phyloP scores from a whole-genome alignment of 1,140 invertebrate genomes.

The Leptestheria dahalacensis region DNA sequence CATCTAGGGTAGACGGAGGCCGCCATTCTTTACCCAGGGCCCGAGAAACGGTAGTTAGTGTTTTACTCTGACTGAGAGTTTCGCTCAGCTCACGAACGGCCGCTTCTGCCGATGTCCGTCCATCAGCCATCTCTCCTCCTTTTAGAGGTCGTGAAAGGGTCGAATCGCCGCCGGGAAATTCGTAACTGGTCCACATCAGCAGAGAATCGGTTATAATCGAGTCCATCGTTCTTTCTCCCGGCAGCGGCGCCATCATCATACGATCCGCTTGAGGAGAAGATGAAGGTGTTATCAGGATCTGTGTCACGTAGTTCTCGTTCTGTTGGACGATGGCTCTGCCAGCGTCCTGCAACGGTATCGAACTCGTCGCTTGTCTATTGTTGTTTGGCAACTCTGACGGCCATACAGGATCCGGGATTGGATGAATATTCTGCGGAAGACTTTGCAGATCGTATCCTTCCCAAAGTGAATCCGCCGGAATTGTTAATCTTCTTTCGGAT shows the following conservation, averaged over 20 bases:
- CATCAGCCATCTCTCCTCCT: background rate
- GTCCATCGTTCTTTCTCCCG: background rate
- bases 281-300: background rate
- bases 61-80: conserved; percentile 3
- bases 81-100: conserved; percentile 10
- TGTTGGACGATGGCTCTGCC: background rate
- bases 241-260: background rate
- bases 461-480: background rate
- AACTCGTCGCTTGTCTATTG: background rate
- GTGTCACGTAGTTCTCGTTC: conserved; percentile 11
- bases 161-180: background rate
- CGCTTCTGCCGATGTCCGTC: background rate
- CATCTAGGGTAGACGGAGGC: background rate
- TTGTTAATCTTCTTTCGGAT: background rate
- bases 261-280: background rate
- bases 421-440: background rate
- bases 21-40: conserved; percentile 3
- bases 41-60: conserved; percentile 5
- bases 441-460: background rate
- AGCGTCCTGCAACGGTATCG: no score
- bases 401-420: background rate
- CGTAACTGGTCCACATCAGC: background rate
- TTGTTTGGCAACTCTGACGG: background rate
- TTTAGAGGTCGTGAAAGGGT: background rate
- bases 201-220: conserved; percentile 9